These are phyloP conservation scores for Alentia gelatinosa DNA, from an alignment of 2,888 invertebrate species.

Conservation along the genomic window DNA sequence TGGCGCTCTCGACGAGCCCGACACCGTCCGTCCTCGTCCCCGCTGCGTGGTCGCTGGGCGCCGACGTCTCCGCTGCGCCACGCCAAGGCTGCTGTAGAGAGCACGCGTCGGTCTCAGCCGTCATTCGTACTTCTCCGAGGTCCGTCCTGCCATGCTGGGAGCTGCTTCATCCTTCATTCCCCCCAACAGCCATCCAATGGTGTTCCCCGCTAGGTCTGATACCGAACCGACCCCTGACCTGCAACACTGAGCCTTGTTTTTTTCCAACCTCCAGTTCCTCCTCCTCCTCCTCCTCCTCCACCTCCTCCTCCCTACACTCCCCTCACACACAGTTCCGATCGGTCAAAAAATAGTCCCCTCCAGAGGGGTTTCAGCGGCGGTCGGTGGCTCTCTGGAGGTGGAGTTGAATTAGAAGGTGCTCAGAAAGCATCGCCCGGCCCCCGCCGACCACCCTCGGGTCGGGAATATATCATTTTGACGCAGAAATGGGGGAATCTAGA, in stretches of 20 bases:
- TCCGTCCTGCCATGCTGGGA: background rate
- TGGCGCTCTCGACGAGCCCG: background rate
- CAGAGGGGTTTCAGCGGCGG: background rate
- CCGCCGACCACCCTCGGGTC: background rate
- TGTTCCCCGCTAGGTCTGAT: conserved; percentile 44
- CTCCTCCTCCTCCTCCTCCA: background rate
- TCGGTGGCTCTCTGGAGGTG: background rate
- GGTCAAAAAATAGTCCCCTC: conserved; percentile 46
- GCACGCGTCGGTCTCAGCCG: background rate
- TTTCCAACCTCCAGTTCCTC: background rate
- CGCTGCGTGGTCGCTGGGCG: background rate
- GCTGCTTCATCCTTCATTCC: conserved; percentile 37
- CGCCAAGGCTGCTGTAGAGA: background rate
- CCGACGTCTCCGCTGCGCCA: background rate
- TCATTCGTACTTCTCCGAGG: background rate
- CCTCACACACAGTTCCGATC: background rate
- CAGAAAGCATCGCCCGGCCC: background rate
- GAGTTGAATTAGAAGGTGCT: conserved; percentile 23
- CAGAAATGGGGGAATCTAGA: background rate
- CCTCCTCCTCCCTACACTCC: background rate
- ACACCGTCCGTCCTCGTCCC: background rate
- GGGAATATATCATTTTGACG: conserved; percentile 29
- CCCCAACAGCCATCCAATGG: conserved; percentile 44
- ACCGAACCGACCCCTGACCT: conserved; percentile 49
- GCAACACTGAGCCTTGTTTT: conserved; percentile 18